These are phyloP conservation scores for Amphipyra berbera DNA, from an alignment of 2,888 invertebrate genomes.

Conservation along the genomic window DNA sequence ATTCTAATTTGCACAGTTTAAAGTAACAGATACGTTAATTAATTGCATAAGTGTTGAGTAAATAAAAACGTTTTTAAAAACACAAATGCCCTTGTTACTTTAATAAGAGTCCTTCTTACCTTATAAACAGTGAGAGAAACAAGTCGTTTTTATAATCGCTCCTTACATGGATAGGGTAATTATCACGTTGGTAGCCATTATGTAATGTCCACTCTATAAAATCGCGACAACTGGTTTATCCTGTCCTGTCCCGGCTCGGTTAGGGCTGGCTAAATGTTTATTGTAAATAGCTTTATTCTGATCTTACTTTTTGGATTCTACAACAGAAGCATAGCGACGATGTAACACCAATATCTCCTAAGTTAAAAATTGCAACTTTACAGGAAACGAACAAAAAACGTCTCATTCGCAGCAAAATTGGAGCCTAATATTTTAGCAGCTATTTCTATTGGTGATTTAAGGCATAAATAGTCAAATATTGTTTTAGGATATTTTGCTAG, in stretches of 20 bases:
- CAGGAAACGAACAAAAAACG: no score
- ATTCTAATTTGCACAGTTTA: slow-evolving; percentile 1
- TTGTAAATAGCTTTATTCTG: slow-evolving; percentile 4
- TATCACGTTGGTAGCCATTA: slow-evolving; percentile 79
- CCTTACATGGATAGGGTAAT: slow-evolving; percentile 66
- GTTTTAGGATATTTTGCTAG: no score
- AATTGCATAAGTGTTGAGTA: slow-evolving; percentile 27
- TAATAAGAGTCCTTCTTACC: slow-evolving; percentile 55
- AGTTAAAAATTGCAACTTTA: no score
- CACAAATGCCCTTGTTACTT: slow-evolving; percentile 39
- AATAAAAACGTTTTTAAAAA: slow-evolving; percentile 28
- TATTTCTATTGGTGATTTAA: no score
- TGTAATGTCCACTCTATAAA: slow-evolving; percentile 83
- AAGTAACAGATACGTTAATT: slow-evolving; percentile 7
- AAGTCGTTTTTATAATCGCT: slow-evolving; percentile 57
- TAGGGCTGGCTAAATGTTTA: slow-evolving; percentile 61
- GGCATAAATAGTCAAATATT: no score
- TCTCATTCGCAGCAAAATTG: no score
- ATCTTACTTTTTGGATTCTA: no score
- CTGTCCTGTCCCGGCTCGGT: slow-evolving; percentile 60
- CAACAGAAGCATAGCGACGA: no score
- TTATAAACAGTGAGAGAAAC: slow-evolving; percentile 42
- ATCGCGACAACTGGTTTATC: slow-evolving; percentile 83
- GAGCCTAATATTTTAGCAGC: no score
- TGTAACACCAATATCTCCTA: no score